Base-by-base conservation (phyloP, 2,888 invertebrate species). In the Drosophila mettleri region DNA sequence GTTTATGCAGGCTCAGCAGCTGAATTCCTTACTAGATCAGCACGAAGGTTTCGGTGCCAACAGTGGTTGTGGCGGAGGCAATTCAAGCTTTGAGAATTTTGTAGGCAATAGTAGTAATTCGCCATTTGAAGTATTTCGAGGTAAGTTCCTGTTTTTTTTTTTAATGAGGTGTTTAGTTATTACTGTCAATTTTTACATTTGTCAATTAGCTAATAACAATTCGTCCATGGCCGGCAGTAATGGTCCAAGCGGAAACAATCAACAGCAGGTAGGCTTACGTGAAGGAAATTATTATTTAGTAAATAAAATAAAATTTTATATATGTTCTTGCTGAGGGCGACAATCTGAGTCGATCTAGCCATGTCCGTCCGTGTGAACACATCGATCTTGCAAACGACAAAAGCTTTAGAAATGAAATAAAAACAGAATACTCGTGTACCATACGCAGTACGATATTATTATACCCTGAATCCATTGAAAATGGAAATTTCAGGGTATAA, bases 1-100 rank as follows among this genome's bases (percentile, higher is more conserved):
- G 69, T 97, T 97, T 83, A 96, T 97, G 94, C 97, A 97, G 93
- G 94, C 94, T 1, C 94, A 94, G 84, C 93, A 94, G 65, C 89
- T 94, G 39, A 94, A 94, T 86, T 94, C 95, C 1, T 93, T 96
- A 93, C 91, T 96, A 65, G 95, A 96, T 84, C 95, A 95, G 80
- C 95, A 95, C 90, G 96, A 96, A 86, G 81, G 88, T 66, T 90
- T 85, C 38, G 82, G 80, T 6, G 78, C 69, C 22, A 73, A 66
- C 41, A 52, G 55, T 0, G 69, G 72, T 36, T 80, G 77, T 43
- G 78, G 74, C n/a, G 74, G 71, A 16, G 78, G 76, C 31, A 77
- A 83, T 45, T 34, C 78, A 8, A 85, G 76, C 55, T 82, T 83
- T 53, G 89, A 90, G 43, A 89, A 88, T 60, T 89, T 88, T 24